Conservation (phyloP, 2,113 vertebrate genomes). For the Engraulis encrasicolus region DNA sequence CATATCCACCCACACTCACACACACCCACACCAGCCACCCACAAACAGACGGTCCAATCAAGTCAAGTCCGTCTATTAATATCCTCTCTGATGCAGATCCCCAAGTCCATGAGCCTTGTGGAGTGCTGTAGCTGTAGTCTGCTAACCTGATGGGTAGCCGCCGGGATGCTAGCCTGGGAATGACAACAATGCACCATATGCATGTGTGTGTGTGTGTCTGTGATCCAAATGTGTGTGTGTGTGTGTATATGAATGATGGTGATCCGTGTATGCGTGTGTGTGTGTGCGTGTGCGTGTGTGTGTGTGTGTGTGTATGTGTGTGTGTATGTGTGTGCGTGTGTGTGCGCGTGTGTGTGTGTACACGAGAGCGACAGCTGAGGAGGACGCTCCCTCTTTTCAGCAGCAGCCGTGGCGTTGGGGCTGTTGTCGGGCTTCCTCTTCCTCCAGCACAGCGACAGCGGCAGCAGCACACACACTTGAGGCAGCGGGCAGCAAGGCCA, state of each 20-base stretch:
- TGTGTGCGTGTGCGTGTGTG: slow-evolving; percentile 74
- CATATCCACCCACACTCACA: neutral
- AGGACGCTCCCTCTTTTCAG: slow-evolving; percentile 58
- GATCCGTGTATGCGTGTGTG: slow-evolving; percentile 51
- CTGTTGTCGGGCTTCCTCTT: slow-evolving; percentile 58
- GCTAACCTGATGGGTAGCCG: slow-evolving; percentile 81
- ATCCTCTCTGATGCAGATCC: slow-evolving; percentile 64
- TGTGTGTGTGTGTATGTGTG: slow-evolving; percentile 80
- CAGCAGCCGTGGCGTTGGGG: too few species aligned
- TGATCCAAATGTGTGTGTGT: slow-evolving; percentile 88
- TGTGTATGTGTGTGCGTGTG: slow-evolving; percentile 58
- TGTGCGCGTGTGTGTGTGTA: slow-evolving; percentile 74
- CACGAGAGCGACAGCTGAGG: slow-evolving; percentile 87
- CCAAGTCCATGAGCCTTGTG: slow-evolving; percentile 70
- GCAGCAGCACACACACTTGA: too few species aligned
- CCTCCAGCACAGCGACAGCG: too few species aligned
- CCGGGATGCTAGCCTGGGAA: slow-evolving; percentile 87
- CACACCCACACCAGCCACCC: slow-evolving; percentile 24
- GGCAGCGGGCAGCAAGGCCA: slow-evolving; percentile 67
- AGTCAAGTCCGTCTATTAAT: slow-evolving; percentile 44
- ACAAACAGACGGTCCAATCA: neutral
- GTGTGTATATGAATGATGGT: too few species aligned
- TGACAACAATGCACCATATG: slow-evolving; percentile 99
- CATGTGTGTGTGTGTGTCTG: slow-evolving; percentile 64
- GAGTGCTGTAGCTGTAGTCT: too few species aligned